phyloP scores from a whole-genome alignment of 2,113 vertebrate species.

The Pterophyllum scalare region DNA sequence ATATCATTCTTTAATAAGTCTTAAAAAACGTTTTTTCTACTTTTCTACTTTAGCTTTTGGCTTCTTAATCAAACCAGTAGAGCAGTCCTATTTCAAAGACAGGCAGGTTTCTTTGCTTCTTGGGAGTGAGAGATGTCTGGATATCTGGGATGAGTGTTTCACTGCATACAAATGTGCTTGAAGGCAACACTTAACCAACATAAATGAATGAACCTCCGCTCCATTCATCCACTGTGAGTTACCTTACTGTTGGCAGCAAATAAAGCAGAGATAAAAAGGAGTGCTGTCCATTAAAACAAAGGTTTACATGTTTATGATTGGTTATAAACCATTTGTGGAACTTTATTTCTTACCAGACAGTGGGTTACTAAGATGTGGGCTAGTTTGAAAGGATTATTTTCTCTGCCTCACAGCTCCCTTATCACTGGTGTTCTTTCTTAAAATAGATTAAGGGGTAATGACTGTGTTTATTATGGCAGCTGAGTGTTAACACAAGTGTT shows the following conservation, averaged over 20 bases:
- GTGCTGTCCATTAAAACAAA: neutral
- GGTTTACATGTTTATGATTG: neutral
- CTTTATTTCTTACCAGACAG: neutral
- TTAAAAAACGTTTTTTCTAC: too few species aligned
- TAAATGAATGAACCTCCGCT: conserved; percentile 54
- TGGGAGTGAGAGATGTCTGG: conserved; percentile 14
- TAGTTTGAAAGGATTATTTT: too few species aligned
- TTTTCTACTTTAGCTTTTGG: neutral
- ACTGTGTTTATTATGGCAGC: neutral
- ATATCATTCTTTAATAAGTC: neutral
- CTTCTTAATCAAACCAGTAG: neutral
- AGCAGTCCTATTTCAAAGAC: too few species aligned
- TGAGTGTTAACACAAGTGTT: neutral
- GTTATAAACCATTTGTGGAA: neutral
- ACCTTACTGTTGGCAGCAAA: neutral
- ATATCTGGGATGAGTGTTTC: conserved; percentile 31
- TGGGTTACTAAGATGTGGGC: neutral
- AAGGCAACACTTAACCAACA: conserved; percentile 27
- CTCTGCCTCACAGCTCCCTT: neutral
- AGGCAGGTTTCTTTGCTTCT: conserved; percentile 16
- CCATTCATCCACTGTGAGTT: conserved; percentile 25
- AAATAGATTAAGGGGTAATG: neutral
- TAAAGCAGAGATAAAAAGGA: neutral
- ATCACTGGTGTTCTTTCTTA: neutral
- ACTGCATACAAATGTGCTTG: conserved; percentile 59